Conservation (phyloP, 1,140 invertebrate genomes). For the Capitella teleta region DNA sequence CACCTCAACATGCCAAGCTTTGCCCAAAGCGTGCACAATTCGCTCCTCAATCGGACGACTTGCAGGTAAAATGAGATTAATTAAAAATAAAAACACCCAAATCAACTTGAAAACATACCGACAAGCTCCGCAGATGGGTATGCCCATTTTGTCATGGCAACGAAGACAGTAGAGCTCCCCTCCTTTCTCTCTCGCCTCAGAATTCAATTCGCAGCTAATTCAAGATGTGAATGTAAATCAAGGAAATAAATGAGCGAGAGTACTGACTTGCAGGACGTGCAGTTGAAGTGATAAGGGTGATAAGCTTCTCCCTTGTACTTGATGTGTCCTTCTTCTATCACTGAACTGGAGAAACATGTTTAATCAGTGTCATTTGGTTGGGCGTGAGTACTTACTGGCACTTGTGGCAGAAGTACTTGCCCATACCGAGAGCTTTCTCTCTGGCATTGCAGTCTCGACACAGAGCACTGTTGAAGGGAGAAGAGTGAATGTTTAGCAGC, state of each 20-base stretch:
- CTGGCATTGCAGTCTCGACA: constrained; percentile 95
- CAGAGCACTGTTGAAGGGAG: constrained; percentile 55
- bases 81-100: neutral
- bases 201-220: constrained; percentile 52
- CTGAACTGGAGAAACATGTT: no score
- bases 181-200: constrained; percentile 86
- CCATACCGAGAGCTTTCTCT: constrained; percentile 85
- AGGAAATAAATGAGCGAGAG: neutral
- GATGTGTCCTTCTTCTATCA: constrained; percentile 93
- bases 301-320: constrained; percentile 93
- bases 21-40: constrained; percentile 46
- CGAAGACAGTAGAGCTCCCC: constrained; percentile 93
- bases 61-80: no score
- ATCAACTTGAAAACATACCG: constrained; percentile 39
- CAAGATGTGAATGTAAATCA: no score
- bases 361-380: no score
- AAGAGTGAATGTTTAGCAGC: neutral
- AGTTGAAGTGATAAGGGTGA: constrained; percentile 99
- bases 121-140: constrained; percentile 90
- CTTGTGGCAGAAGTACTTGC: constrained; percentile 96
- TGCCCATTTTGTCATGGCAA: constrained; percentile 98
- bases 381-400: constrained; percentile 86
- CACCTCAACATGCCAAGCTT: constrained; percentile 97
- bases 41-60: constrained; percentile 39
- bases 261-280: constrained; percentile 66